Base-by-base conservation (phyloP, 2,888 invertebrate species). In the Pristionchus fissidentatus region DNA sequence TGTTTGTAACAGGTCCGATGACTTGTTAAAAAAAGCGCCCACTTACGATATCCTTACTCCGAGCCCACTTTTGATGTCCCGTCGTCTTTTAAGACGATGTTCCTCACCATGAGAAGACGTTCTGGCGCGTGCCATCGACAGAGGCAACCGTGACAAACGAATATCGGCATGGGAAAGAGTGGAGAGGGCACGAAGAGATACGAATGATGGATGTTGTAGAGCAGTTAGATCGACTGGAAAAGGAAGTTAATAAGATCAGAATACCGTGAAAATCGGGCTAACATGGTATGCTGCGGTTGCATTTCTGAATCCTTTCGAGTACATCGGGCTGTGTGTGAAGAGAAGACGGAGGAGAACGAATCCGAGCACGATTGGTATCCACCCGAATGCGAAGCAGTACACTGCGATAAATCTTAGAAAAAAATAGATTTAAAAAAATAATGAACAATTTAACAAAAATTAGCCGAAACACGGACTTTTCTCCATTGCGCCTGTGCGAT, bases 191-290 rank as follows among this genome's bases (percentile, higher is more conserved):
- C 15, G 66, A 70, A 70, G 13, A 70, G 66, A 15, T 70, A 70
- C n/a, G 66, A 70, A 70, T 70, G 66, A 41, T 70, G 66, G 7
- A 70, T 13, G n/a, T 70, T 41, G 15, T 70, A n/a, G 66, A 70
- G 26, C 3, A 41, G 38, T 41, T 22, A 19, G 0, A 41, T n/a
- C 4, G n/a, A 19, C 66, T 70, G 3, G 7, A 70, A 41, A n/a
- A n/a, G n/a, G n/a, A n/a, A n/a, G n/a, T n/a, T n/a, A n/a, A n/a
- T n/a, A n/a, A n/a, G n/a, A n/a, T n/a, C n/a, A n/a, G n/a, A n/a
- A n/a, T n/a, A n/a, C n/a, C n/a, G n/a, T n/a, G n/a, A n/a, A n/a
- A n/a, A n/a, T n/a, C n/a, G n/a, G n/a, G n/a, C n/a, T n/a, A n/a
- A 70, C 70, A 41, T 70, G 70, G 13, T 41, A 70, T 10, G 19